phyloP scores from a whole-genome alignment of 2,888 invertebrate genomes.

The Drosophila peninsularis region DNA sequence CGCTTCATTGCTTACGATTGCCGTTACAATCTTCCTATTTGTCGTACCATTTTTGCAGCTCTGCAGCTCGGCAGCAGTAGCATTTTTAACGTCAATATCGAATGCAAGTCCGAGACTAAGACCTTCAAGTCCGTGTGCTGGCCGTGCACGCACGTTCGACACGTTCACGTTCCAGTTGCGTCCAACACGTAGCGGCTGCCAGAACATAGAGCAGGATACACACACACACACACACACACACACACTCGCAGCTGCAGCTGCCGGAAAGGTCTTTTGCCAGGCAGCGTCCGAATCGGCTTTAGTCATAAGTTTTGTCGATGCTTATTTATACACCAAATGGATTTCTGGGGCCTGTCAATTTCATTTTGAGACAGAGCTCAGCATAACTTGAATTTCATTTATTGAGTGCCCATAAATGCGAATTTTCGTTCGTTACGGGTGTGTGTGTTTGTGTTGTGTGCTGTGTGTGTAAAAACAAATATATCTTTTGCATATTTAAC shows the following conservation, averaged over 20 bases:
- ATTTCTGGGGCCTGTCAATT: conserved; percentile 41
- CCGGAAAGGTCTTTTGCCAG: conserved; percentile 37
- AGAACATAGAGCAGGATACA: conserved; percentile 13
- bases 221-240: neutral
- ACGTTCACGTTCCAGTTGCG: conserved; percentile 53
- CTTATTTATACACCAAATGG: conserved; percentile 68
- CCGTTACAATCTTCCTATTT: conserved; percentile 71
- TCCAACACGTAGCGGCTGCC: conserved; percentile 35
- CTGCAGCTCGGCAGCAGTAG: conserved; percentile 35
- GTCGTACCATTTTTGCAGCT: conserved; percentile 45
- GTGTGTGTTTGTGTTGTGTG: neutral
- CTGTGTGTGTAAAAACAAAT: conserved; percentile 13
- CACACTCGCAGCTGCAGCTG: neutral
- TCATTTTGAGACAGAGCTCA: conserved; percentile 18
- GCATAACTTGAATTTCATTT: conserved; percentile 35
- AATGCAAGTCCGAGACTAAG: conserved; percentile 50
- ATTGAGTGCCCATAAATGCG: conserved; percentile 42
- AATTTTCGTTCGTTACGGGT: neutral
- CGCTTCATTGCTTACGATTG: conserved; percentile 70
- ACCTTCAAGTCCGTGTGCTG: conserved; percentile 37
- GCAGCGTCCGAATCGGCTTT: conserved; percentile 52
- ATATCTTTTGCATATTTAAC: neutral
- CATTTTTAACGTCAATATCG: conserved; percentile 73
- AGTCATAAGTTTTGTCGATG: conserved; percentile 48
- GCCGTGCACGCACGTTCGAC: conserved; percentile 67